These are phyloP conservation scores for Synergus umbraculus DNA, from an alignment of 2,888 invertebrate genomes.

Conservation along the genomic window DNA sequence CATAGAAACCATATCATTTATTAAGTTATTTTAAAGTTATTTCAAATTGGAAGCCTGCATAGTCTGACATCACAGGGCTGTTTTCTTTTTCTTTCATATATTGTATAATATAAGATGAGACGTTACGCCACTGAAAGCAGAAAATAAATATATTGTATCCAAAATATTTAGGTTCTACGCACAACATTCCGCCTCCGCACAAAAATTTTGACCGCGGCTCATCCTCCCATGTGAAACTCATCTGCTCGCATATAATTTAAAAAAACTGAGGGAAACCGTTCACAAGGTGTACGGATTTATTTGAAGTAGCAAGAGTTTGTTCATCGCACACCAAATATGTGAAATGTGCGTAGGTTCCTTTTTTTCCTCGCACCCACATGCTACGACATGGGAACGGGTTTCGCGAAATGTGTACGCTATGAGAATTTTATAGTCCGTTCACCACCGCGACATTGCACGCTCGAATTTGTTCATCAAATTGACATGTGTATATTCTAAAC, in stretches of 20 bases:
- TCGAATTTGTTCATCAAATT: slow-evolving; percentile 47
- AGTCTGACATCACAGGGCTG: too few species aligned
- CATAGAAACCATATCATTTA: too few species aligned
- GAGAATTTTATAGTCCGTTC: slow-evolving; percentile 51
- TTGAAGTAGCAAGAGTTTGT: slow-evolving; percentile 37
- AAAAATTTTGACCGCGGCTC: slow-evolving; percentile 1
- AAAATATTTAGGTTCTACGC: background rate
- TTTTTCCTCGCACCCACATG: slow-evolving; percentile 53
- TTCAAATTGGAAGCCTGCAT: too few species aligned
- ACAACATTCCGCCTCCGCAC: background rate
- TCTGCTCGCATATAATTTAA: background rate
- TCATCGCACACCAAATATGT: slow-evolving; percentile 47
- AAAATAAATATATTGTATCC: background rate
- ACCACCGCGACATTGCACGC: slow-evolving; percentile 45
- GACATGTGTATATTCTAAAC: background rate
- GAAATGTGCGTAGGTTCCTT: slow-evolving; percentile 51
- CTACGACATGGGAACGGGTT: slow-evolving; percentile 50
- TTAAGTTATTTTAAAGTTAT: too few species aligned
- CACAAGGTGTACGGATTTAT: slow-evolving; percentile 19
- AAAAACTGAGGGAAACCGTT: slow-evolving; percentile 24
- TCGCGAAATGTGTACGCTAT: slow-evolving; percentile 50
- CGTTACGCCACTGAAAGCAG: background rate
- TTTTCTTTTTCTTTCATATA: too few species aligned
- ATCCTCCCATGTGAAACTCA: background rate
- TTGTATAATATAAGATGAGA: too few species aligned